Evolutionary conservation across 2,113 vertebrate genomes (phyloP).

Genomic region (Ranitomeya imitator): DNA sequence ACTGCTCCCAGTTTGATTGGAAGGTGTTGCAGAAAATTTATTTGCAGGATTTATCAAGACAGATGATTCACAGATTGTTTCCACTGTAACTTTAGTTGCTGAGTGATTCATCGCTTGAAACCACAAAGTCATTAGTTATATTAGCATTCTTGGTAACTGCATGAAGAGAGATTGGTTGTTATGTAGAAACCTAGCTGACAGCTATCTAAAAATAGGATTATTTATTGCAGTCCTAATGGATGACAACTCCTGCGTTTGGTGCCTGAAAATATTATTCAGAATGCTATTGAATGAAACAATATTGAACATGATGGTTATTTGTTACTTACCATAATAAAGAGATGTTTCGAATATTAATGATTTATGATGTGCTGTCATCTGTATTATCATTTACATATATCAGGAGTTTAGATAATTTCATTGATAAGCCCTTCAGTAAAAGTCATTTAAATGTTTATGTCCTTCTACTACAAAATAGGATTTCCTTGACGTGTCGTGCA

Average conservation of each 20-base stretch:
- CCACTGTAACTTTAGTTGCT: slow-evolving; percentile 32
- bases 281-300: neutral
- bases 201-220: slow-evolving; percentile 46
- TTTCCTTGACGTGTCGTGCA: neutral
- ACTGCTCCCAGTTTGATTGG: slow-evolving; percentile 44
- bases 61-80: slow-evolving; percentile 46
- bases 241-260: neutral
- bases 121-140: slow-evolving; percentile 49
- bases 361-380: neutral
- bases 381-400: neutral
- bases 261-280: neutral
- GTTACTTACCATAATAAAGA: slow-evolving; percentile 1
- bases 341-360: neutral
- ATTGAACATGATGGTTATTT: neutral
- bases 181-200: slow-evolving; percentile 3
- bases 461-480: neutral
- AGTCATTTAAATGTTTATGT: neutral
- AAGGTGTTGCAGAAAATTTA: slow-evolving; percentile 46
- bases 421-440: neutral
- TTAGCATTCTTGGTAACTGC: slow-evolving; percentile 38
- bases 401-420: neutral
- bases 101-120: slow-evolving; percentile 48
- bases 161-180: slow-evolving; percentile 14
- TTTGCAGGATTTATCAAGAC: slow-evolving; percentile 50
- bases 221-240: slow-evolving; percentile 18